Base-by-base conservation (phyloP, 2,888 invertebrate genomes). In the Heliconius sara region DNA sequence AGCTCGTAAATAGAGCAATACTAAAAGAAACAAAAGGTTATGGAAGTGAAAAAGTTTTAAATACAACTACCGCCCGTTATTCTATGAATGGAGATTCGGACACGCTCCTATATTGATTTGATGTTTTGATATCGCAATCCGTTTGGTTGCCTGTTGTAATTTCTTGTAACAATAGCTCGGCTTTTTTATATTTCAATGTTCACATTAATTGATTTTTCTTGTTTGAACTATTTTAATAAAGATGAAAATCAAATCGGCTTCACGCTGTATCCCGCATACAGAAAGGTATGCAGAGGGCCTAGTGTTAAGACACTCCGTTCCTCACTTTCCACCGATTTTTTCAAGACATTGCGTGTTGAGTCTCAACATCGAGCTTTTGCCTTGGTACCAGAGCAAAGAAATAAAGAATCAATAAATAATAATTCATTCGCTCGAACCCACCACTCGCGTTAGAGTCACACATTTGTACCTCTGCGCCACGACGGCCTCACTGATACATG, bases 91-190 rank as follows among this genome's bases (percentile, higher is more conserved):
- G 86, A 87, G 86, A 88, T 88, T 89, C 87, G 86, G 89, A 87
- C 87, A 90, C 89, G 89, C 88, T 91, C 88, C 89, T 89, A 89
- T 91, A 90, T 92, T 90, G 91, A 92, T 92, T 91, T 87, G 87
- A 89, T 91, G 90, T 92, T 92, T 88, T 91, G 90, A 91, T 93
- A 93, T 90, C 88, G 89, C 90, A 87, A 91, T 90, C 88, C 87
- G 86, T 89, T 87, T 87, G 87, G 88, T 88, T 87, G 86, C 86
- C 91, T 91, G 91, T 93, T 92, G 93, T 73, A 73, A 91, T 91
- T 91, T 90, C 86, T 88, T 86, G 88, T 87, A 90, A 94, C 91
- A 93, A 93, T 91, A 86, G 89, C 85, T 85, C 85, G 34, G 84
- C 85, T 89, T 52, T 52, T 87, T 91, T 91, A 87, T 87, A 91